phyloP scores from a whole-genome alignment of 2,888 invertebrate species.

The Chalcis sispes region DNA sequence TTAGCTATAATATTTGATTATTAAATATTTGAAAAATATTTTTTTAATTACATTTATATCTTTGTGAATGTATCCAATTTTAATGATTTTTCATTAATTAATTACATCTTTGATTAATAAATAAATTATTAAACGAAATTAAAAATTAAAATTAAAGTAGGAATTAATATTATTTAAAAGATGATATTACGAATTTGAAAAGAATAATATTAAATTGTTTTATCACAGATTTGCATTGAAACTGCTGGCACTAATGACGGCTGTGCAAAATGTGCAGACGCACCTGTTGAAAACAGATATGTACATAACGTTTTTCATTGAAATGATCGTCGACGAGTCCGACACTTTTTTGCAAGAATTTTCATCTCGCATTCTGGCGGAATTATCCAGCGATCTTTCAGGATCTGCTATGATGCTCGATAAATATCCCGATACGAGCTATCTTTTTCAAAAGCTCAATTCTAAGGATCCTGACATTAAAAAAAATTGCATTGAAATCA shows the following conservation, averaged over 20 bases:
- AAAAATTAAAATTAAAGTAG: no score
- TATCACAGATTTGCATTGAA: slow-evolving; percentile 79
- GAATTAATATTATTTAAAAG: no score
- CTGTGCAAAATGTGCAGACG: slow-evolving; percentile 76
- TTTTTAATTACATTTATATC: no score
- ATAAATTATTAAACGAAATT: no score
- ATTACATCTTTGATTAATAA: no score
- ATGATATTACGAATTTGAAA: no score
- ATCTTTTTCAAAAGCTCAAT: slow-evolving; percentile 77
- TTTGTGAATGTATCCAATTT: no score
- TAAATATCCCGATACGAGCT: slow-evolving; percentile 76
- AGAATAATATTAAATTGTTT: no score
- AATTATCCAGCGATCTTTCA: slow-evolving; percentile 77
- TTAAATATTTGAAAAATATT: no score
- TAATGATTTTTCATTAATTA: no score
- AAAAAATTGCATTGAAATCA: slow-evolving; percentile 78
- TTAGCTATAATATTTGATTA: no score
- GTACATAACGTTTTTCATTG: slow-evolving; percentile 76
- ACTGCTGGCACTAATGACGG: slow-evolving; percentile 78
- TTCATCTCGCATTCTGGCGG: slow-evolving; percentile 77
- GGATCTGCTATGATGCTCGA: slow-evolving; percentile 76
- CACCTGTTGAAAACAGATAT: slow-evolving; percentile 74
- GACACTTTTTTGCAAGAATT: slow-evolving; percentile 79
- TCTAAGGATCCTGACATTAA: slow-evolving; percentile 79
- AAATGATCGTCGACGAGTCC: slow-evolving; percentile 75